These are phyloP conservation scores for Hyperoplus immaculatus DNA, from an alignment of 2,797 vertebrate genomes.

Conservation along the genomic window DNA sequence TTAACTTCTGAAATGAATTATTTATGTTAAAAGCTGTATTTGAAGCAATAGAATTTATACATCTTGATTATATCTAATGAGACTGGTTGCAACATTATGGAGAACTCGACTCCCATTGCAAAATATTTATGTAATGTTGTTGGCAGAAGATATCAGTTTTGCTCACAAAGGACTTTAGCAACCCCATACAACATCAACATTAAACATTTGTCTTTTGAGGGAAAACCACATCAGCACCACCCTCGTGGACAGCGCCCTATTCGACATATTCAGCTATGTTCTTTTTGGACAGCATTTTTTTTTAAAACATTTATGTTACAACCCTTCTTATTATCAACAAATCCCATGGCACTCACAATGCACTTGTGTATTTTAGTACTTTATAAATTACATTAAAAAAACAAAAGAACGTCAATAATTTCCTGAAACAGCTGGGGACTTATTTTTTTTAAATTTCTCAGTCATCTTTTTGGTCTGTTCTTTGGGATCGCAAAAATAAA, in stretches of 20 bases:
- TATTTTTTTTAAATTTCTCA: neutral
- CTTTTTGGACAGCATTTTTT: neutral
- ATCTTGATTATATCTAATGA: neutral
- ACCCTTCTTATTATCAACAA: neutral
- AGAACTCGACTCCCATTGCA: neutral
- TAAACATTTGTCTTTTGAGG: neutral
- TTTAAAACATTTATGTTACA: neutral
- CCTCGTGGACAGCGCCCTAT: neutral
- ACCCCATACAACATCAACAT: neutral
- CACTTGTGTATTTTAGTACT: neutral
- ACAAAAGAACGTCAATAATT: neutral
- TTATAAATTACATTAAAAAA: neutral
- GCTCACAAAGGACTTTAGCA: neutral
- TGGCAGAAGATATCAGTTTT: neutral
- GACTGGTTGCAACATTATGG: neutral
- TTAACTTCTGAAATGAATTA: neutral
- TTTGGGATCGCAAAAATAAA: constrained; percentile 17
- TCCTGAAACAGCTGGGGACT: neutral
- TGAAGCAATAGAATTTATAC: neutral
- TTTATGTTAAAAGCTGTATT: neutral
- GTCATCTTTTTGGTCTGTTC: constrained; percentile 14
- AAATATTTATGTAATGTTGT: neutral
- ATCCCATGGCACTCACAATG: neutral
- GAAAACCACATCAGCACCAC: constrained; percentile 6
- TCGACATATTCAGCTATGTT: neutral